Percentiles rank a stretch among this genome's conserved stretches.
Conservation (phyloP, 2,888 invertebrate species). For the Helobdella robusta region DNA sequence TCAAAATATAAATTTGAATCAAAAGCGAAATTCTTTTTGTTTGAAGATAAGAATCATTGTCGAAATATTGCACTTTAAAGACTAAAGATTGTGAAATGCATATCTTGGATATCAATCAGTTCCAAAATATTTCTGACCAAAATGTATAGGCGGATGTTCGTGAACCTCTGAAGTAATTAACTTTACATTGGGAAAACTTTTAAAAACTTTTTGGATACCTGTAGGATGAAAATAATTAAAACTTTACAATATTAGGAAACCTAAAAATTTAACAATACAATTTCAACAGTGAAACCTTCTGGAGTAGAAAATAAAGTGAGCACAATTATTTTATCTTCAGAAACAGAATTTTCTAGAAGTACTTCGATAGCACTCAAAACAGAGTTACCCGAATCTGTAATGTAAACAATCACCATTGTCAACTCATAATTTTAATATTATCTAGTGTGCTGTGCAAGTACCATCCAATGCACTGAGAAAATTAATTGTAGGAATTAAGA, state of each 20-base stretch:
- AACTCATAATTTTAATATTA: no score
- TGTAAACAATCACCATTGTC: no score
- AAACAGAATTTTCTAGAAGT: slow-evolving; percentile 82
- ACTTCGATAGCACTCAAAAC: slow-evolving; percentile 87
- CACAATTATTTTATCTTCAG: slow-evolving; percentile 86
- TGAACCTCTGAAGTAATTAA: slow-evolving; percentile 91
- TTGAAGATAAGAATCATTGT: no score
- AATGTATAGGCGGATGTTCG: slow-evolving; percentile 89
- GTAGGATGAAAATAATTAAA: slow-evolving; percentile 19
- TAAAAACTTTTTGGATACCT: slow-evolving; percentile 46
- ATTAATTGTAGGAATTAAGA: neutral
- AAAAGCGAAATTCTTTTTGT: no score
- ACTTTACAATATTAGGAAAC: neutral
- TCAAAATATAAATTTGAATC: no score
- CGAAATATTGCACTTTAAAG: no score
- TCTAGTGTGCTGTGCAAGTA: no score
- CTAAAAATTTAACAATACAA: no score
- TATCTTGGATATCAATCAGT: slow-evolving; percentile 73
- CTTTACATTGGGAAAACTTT: slow-evolving; percentile 59
- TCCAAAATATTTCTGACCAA: slow-evolving; percentile 96
- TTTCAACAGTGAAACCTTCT: slow-evolving; percentile 50
- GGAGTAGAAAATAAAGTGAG: slow-evolving; percentile 95
- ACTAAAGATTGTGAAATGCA: no score
- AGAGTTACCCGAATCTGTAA: slow-evolving; percentile 77
- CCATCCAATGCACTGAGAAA: neutral